phyloP scores from a whole-genome alignment of 1,140 invertebrate species.

The Drosophila kikkawai region DNA sequence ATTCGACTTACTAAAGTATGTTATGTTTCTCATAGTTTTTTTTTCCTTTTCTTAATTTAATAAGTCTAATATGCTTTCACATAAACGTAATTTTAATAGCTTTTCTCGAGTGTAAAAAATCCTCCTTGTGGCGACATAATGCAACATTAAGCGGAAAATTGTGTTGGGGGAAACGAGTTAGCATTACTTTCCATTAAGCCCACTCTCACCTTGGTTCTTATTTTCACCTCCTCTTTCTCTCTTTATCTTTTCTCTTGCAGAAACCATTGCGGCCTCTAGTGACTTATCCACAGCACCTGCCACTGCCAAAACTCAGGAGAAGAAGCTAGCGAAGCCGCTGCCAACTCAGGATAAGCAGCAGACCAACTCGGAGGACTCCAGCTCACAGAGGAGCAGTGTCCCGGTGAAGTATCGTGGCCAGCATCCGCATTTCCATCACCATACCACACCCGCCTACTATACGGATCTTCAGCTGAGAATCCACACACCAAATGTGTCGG shows the following conservation, averaged over 20 bases:
- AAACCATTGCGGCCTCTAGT: conserved; percentile 78
- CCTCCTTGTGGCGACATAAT: conserved; percentile 25
- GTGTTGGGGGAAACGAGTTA: conserved; percentile 23
- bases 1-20: no score
- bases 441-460: conserved; percentile 80
- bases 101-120: background rate
- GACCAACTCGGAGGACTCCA: conserved; percentile 57
- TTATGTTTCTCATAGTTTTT: no score
- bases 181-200: conserved; percentile 49
- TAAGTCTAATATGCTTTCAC: no score
- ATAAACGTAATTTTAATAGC: no score
- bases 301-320: conserved; percentile 76
- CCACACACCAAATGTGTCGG: conserved; percentile 74
- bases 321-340: conserved; percentile 23
- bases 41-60: no score
- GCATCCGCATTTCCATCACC: conserved; percentile 80
- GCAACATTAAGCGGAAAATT: conserved; percentile 27
- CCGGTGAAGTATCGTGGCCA: conserved; percentile 67
- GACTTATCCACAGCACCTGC: conserved; percentile 80
- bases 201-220: conserved; percentile 15
- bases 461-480: conserved; percentile 76
- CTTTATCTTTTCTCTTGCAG: conserved; percentile 35
- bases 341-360: conserved; percentile 41
- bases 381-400: conserved; percentile 36
- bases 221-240: background rate